Evolutionary conservation across 2,797 vertebrate species (phyloP).

Genomic region (Echiichthys vipera): DNA sequence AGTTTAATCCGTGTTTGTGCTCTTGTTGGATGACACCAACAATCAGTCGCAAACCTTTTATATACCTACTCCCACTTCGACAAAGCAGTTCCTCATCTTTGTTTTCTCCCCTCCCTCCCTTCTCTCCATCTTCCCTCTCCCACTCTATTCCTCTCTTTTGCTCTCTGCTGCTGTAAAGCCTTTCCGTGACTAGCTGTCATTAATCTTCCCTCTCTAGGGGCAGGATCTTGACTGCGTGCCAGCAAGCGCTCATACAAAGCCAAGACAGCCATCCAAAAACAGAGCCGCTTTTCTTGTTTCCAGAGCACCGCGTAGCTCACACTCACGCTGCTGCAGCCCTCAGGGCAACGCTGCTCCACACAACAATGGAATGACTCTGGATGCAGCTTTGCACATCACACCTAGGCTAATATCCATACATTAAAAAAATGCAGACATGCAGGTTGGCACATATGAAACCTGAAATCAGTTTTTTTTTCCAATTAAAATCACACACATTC

Average conservation of each 20-base stretch:
- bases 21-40: constrained; percentile 13
- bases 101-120: constrained; percentile 10
- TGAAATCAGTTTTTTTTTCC: no score
- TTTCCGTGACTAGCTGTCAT: constrained; percentile 89
- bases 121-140: constrained; percentile 39
- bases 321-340: constrained; percentile 62
- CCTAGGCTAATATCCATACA: constrained; percentile 41
- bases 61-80: constrained; percentile 31
- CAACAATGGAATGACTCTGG: constrained; percentile 68
- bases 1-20: constrained; percentile 31
- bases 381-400: constrained; percentile 53
- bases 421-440: constrained; percentile 13
- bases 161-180: constrained; percentile 74
- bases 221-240: constrained; percentile 85
- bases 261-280: constrained; percentile 81
- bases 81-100: constrained; percentile 50
- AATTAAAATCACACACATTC: background rate
- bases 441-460: background rate
- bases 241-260: constrained; percentile 79
- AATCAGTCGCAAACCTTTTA: constrained; percentile 38
- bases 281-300: constrained; percentile 82
- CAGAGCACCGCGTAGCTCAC: constrained; percentile 65
- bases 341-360: constrained; percentile 52
- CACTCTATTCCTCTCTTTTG: constrained; percentile 43
- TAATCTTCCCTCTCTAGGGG: constrained; percentile 86